Percentiles rank a stretch among this genome's conserved stretches.
Conservation (phyloP, 2,113 vertebrate genomes). For the Tachysurus fulvidraco region DNA sequence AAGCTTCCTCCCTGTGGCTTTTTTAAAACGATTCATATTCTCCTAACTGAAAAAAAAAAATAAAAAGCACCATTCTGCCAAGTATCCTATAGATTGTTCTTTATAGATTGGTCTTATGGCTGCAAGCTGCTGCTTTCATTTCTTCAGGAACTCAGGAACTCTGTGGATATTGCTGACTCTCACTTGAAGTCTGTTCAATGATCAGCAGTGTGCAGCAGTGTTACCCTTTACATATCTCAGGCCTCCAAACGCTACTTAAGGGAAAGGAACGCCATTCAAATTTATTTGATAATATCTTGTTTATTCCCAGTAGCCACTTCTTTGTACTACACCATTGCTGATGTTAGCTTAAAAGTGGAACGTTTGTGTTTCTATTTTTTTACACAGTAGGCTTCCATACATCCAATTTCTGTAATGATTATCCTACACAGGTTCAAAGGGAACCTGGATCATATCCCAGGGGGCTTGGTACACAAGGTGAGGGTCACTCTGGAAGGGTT, state of each 20-base stretch:
- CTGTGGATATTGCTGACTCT: neutral
- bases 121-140: conserved; percentile 6
- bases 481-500: too few relatives aligned
- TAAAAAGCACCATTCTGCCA: neutral
- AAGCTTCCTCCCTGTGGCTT: neutral
- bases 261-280: neutral
- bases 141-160: neutral
- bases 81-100: neutral
- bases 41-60: neutral
- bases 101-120: neutral
- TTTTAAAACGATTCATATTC: neutral
- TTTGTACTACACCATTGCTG: neutral
- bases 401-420: too few relatives aligned
- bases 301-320: neutral
- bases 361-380: neutral
- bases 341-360: neutral
- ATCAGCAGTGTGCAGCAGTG: neutral
- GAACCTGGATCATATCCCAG: too few relatives aligned
- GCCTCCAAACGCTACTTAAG: neutral
- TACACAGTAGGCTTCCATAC: neutral
- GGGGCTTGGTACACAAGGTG: too few relatives aligned
- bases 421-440: too few relatives aligned
- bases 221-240: neutral
- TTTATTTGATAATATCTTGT: neutral
- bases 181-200: neutral